Evolutionary conservation across 92 coral and sea anemone species (phyloP).

Genomic region (Zoanthus sansibaricus): DNA sequence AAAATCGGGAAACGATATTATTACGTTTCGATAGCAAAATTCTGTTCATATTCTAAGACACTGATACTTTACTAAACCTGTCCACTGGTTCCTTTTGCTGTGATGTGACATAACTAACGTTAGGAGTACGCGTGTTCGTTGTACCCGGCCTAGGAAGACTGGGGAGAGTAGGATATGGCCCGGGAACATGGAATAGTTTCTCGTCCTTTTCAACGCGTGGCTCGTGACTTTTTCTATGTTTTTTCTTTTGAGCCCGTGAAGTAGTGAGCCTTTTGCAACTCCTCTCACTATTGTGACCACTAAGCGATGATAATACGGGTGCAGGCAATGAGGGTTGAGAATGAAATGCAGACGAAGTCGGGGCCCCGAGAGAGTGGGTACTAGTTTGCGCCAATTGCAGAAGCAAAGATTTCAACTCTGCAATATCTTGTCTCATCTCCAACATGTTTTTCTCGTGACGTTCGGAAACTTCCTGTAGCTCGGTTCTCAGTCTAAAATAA

Average conservation of each 20-base stretch:
- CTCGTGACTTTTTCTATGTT: slow-evolving; percentile 54
- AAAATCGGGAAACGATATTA: background rate
- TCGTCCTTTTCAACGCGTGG: slow-evolving; percentile 72
- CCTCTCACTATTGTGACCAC: slow-evolving; percentile 25
- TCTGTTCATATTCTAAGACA: background rate
- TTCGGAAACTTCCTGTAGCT: slow-evolving; percentile 71
- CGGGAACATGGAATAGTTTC: slow-evolving; percentile 54
- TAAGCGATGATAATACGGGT: background rate
- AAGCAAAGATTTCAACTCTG: slow-evolving; percentile 87
- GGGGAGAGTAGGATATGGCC: slow-evolving; percentile 45
- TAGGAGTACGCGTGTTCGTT: background rate
- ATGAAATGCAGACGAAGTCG: slow-evolving; percentile 22
- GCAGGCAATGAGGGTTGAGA: slow-evolving; percentile 9
- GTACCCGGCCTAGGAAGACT: slow-evolving; percentile 18
- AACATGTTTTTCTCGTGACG: slow-evolving; percentile 75
- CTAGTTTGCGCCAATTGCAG: slow-evolving; percentile 63
- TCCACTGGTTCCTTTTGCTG: background rate
- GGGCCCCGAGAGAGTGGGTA: slow-evolving; percentile 8
- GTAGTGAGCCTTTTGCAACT: slow-evolving; percentile 23
- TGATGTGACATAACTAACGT: slow-evolving; percentile 32
- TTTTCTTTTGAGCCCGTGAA: slow-evolving; percentile 60
- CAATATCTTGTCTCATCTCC: slow-evolving; percentile 83
- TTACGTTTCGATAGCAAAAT: background rate
- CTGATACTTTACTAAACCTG: background rate
- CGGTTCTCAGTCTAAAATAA: slow-evolving; percentile 71